Evolutionary conservation across 2,888 invertebrate genomes (phyloP), one percentile per base, ranked within the genome.

Genomic region (Tinea pellionella): DNA sequence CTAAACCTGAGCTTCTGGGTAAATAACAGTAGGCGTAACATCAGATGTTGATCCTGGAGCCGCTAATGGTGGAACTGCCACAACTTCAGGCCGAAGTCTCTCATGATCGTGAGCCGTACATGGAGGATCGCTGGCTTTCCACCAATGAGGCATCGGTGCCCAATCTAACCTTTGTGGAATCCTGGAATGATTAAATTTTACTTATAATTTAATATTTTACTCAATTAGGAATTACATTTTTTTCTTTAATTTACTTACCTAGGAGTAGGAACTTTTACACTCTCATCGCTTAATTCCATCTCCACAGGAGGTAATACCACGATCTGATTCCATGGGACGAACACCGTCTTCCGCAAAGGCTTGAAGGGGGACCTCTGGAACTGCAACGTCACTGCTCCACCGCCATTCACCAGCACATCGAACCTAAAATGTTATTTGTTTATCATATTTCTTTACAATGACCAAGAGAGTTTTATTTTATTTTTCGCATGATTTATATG

Each of bases 321-420:
- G 69, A 99, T 98, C 69, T 96, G 96, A 88, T 99, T 99, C 96
- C 98, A 98, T 16, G 98, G 98, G 63, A 97, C 96, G 82, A 96
- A 96, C 62, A 98, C 95, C 2, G 96, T 96, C 73, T 93, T 92
- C 64, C 95, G 93, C 62, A 95, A 89, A 0, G 96, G 94, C 75
- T 93, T 92, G 90, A 97, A 99, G 24, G 98, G 98, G 61, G 95
- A 96, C 62, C 99, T 90, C 77, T 97, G 96, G 88, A 99, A 98
- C 84, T 97, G 96, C 66, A 99, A 89, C 16, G 96, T 97, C 61
- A 99, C 97, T 1, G 98, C 97, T 32, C 98, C 98, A 57, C 99
- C 99, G 13, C 99, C 99, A 82, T 99, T 99, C 63, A 99, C 98
- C 72, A 99, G 89, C 62, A 99, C 94, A 88, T 99, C 99, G 89